Base-by-base conservation (phyloP, 2,888 invertebrate species). In the Pachycephus smyrnensis region DNA sequence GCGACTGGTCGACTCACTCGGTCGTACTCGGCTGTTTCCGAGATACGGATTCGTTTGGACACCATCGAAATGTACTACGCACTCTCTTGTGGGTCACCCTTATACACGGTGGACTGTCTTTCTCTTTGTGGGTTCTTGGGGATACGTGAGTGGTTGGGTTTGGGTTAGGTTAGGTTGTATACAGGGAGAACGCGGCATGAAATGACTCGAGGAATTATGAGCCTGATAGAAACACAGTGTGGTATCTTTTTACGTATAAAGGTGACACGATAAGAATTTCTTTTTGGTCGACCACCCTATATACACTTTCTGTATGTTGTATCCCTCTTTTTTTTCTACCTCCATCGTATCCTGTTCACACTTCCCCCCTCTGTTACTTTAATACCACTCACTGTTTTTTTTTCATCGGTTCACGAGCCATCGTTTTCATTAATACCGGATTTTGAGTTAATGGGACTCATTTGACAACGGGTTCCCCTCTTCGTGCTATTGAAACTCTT, bases 11-110 rank as follows among this genome's bases (percentile, higher is more conserved):
- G 55, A 55, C 55, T 55, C 55, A 1, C 55, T 36, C 73, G 77
- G 68, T 73, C 77, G 36, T 74, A 68, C 73, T 74, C 35, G 73
- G 73, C 77, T 73, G 73, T 77, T 32, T 68, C 30, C 68, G 36
- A 74, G 77, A 77, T 77, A 77, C 68, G 74, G 73, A 32, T 68
- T 75, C 74, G 37, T 37, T 31, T 33, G 33, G 71, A 15, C 31
- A 12, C 71, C 30, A 71, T 71, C 71, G 71, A 71, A 71, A 71
- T 6, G 68, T 37, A 74, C 74, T n/a, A 31, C 77, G 77, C 74
- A 12, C 33, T 31, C 33, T 31, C 71, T 32, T 71, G 71, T 12
- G 71, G 0, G 32, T 33, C 71, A 31, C 71, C 71, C 71, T 55
- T 55, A 55, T 23, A 6, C 15, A 40, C 23, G 55, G 55, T 15